Conservation (phyloP, 2,113 vertebrate genomes). For the Sapajus apella region DNA sequence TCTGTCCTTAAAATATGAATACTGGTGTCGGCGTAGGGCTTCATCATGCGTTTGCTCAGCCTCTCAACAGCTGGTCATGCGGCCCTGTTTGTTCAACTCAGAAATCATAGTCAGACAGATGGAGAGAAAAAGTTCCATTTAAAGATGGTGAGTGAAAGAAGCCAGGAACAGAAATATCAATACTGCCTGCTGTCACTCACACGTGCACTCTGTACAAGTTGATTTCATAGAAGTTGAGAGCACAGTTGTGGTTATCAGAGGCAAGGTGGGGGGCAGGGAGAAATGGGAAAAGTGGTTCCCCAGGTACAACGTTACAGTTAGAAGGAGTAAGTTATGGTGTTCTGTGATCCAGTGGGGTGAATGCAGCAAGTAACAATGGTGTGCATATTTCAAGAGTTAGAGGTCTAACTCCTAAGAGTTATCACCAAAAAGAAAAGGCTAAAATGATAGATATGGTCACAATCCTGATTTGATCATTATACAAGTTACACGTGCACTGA, state of each 20-base stretch:
- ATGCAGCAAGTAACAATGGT: not conserved
- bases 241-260: not conserved
- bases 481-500: not conserved
- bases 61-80: not conserved
- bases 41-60: not conserved
- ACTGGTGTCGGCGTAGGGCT: not conserved
- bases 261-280: not conserved
- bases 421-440: not conserved
- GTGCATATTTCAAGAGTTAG: not conserved
- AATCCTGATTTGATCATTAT: not conserved
- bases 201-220: not conserved
- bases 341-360: not conserved
- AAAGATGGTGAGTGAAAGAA: not conserved
- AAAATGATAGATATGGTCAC: not conserved
- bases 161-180: not conserved
- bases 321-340: not conserved
- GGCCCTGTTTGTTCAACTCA: not conserved
- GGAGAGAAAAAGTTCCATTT: not conserved
- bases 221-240: not conserved
- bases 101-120: not conserved
- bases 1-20: not conserved
- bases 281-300: not conserved
- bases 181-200: not conserved
- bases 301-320: not conserved
- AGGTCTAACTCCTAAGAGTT: not conserved